Percentiles rank a stretch among this genome's conserved stretches.
phyloP scores from a whole-genome alignment of 2,888 invertebrate genomes.

The Lapara coniferarum region DNA sequence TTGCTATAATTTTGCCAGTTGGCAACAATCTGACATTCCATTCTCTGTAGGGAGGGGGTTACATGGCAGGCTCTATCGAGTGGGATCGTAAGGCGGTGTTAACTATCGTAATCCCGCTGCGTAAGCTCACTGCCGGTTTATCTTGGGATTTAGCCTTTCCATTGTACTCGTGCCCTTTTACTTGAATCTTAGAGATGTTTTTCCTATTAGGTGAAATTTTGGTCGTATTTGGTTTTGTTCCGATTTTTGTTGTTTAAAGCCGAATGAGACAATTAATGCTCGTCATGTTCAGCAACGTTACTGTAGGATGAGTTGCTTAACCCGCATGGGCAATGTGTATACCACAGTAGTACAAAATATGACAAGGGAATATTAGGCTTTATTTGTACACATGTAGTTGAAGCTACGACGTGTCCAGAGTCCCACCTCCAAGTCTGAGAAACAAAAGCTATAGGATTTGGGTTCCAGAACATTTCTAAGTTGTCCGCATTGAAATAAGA shows the following conservation, averaged over 20 bases:
- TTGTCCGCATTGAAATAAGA: no score
- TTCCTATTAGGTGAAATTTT: conserved; percentile 29
- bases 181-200: conserved; percentile 27
- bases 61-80: conserved; percentile 48
- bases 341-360: no score
- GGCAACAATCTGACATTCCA: conserved; percentile 60
- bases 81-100: conserved; percentile 57
- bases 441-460: no score
- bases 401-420: no score
- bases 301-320: no score
- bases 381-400: no score
- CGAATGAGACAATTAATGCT: no score
- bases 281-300: no score
- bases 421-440: no score
- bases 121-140: conserved; percentile 45
- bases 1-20: conserved; percentile 55
- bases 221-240: conserved; percentile 28
- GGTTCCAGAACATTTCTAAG: no score
- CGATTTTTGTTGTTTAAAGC: background rate
- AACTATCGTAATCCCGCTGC: conserved; percentile 60
- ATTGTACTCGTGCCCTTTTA: conserved; percentile 28
- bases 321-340: no score
- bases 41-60: conserved; percentile 46
- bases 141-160: conserved; percentile 41
- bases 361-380: no score